Base-by-base conservation (phyloP, 2,113 vertebrate genomes). In the Corythaeola cristata region DNA sequence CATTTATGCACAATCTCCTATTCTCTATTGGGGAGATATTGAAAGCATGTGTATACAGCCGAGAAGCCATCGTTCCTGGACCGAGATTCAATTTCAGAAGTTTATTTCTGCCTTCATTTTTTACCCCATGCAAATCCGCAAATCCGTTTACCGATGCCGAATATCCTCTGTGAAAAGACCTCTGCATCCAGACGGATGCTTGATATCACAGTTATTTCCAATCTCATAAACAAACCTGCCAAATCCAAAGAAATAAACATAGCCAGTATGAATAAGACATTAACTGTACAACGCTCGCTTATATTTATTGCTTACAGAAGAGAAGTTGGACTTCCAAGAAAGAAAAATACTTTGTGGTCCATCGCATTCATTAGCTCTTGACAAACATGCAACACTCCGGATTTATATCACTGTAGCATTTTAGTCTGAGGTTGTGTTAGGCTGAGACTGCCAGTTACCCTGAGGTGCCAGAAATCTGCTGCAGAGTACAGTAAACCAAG, bases 1-100 rank as follows among this genome's bases (percentile, higher is more conserved):
- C 98, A 73, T 95, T 97, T 44, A 98, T 88, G 92, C 98, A 97
- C 95, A 95, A 11, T 26, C 96, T 92, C 88, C 97, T 89, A 12
- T 53, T 72, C 58, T 81, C 95, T 16, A 82, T 8, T 56, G 90
- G 68, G 27, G 90, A 98, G 92, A 96, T 41, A 68, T 97, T 97
- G 81, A 55, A 49, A 80, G 86, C 72, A 83, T 82, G 72, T 89
- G 94, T 35, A 60, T 84, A 79, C 56, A 69, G 93, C 94, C 49
- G 63, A 62, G 88, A n/a, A 94, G 93, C 85, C 78, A 56, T 28
- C 62, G 3, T 24, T 92, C 75, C 91, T 35, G 71, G 15, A 35
- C 3, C 0, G 35, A 73, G 47, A 68, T 44, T 85, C 63, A 16
- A 44, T 8, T 71, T 66, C 86, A 68, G 59, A n/a, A 89, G 83